phyloP scores from a whole-genome alignment of 2,888 invertebrate genomes.

The Tuta absoluta region DNA sequence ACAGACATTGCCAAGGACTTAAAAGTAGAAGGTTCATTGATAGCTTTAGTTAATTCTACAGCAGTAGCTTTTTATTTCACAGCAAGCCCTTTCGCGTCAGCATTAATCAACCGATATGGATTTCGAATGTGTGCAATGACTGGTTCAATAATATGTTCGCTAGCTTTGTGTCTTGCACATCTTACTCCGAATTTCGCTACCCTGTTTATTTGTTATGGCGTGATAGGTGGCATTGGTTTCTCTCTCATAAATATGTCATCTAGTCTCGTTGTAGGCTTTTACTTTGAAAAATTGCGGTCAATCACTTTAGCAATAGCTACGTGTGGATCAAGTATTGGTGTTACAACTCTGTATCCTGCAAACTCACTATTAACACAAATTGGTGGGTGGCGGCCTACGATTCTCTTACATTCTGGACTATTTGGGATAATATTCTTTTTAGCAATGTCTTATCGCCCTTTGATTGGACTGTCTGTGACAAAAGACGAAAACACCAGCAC shows the following conservation, averaged over 20 bases:
- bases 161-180: conserved; percentile 58
- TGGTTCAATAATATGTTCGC: conserved; percentile 60
- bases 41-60: conserved; percentile 65
- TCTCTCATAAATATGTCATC: conserved; percentile 64
- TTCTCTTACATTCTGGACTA: conserved; percentile 64
- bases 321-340: conserved; percentile 66
- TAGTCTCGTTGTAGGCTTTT: conserved; percentile 68
- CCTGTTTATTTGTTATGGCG: conserved; percentile 62
- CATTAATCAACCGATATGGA: conserved; percentile 71
- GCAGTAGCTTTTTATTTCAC: conserved; percentile 64
- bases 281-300: conserved; percentile 68
- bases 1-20: conserved; percentile 59
- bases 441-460: conserved; percentile 64
- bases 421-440: conserved; percentile 61
- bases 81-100: conserved; percentile 63
- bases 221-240: conserved; percentile 61
- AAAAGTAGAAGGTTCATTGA: conserved; percentile 48
- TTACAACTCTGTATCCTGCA: conserved; percentile 61
- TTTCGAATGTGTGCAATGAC: conserved; percentile 67
- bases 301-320: conserved; percentile 62
- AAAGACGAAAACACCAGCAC: conserved; percentile 47
- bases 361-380: conserved; percentile 57
- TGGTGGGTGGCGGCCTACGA: conserved; percentile 64
- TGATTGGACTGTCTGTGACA: conserved; percentile 61
- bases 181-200: conserved; percentile 52